Base-by-base conservation (phyloP, 30 jellyfish, hydroid and myxozoan species). In the Nemopilema nomurai region DNA sequence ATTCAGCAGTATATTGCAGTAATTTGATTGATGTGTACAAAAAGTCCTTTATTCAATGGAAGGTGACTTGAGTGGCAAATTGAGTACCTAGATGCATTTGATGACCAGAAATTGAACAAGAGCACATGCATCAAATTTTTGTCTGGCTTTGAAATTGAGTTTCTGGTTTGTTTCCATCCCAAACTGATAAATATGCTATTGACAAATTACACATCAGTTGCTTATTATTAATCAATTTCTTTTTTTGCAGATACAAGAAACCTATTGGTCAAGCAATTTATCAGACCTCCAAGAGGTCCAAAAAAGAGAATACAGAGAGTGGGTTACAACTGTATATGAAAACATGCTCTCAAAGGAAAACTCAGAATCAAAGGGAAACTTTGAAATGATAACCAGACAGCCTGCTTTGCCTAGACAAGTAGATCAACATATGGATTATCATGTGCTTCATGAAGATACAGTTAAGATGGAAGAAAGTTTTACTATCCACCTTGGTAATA, bases 231-330 rank as follows among this genome's bases (percentile, higher is more conserved):
- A 21, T 18, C 69, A 1, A 9, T 7, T 65, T 31, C 68, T 22
- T 8, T 41, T 67, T 51, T 33, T 69, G 23, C 41, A 92, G 97
- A 84, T 93, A 53, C 97, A 88, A 74, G 97, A 93, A 76, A 93
- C 90, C 13, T 89, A 82, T 65, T 93, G 97, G 97, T 93, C 98
- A 29, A 93, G 97, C 85, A 95, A 97, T 1, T 80, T 93, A 62
- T 87, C 97, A 53, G 97, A 89, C 33, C 91, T 93, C 1, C 97
- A 93, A 75, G 98, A 88, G 41, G 76, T 83, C 76, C 98, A 93
- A 69, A 93, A 89, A 68, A 87, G 96, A 20, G 98, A 93, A 28
- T 93, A 93, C 69, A 88, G 96, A 62, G 96, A 93, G 23, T 93
- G 98, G 98, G 98, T 93, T 28, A 70, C 41, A 51, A 78, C 93